Percentiles rank a stretch among this genome's conserved stretches.
Evolutionary conservation across 2,113 vertebrate genomes (phyloP).

Genomic region (Pollimyrus isidori): DNA sequence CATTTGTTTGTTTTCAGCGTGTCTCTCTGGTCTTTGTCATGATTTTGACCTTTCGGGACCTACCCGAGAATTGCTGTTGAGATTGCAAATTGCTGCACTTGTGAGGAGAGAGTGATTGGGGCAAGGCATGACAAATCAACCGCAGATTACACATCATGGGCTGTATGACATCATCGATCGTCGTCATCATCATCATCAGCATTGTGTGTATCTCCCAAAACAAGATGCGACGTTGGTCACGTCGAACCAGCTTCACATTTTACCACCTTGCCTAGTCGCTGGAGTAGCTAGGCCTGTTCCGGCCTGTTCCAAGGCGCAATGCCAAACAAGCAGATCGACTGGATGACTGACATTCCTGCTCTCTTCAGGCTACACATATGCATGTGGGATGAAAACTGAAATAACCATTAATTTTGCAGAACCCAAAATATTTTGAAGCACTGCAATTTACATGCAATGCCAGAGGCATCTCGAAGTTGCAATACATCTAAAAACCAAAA

Average conservation of each 20-base stretch:
- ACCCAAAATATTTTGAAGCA: not conserved
- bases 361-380: not conserved
- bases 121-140: not conserved
- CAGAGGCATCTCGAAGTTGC: not conserved
- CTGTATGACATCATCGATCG: not conserved
- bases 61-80: not conserved
- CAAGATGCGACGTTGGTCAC: not conserved
- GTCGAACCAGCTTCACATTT: not conserved
- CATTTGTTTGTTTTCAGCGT: not conserved
- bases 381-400: not conserved
- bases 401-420: not conserved
- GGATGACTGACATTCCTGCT: not conserved
- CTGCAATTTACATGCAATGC: not conserved
- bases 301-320: not conserved
- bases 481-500: not conserved
- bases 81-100: not conserved
- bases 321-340: not conserved
- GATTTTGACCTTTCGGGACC: slow-evolving; percentile 5
- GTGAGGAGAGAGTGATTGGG: no score
- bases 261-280: not conserved
- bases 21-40: no score
- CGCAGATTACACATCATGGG: not conserved
- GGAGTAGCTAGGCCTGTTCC: not conserved
- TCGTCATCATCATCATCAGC: not conserved
- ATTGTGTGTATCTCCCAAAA: not conserved